Conservation (phyloP, 2,797 vertebrate species). For the Fratercula arctica region DNA sequence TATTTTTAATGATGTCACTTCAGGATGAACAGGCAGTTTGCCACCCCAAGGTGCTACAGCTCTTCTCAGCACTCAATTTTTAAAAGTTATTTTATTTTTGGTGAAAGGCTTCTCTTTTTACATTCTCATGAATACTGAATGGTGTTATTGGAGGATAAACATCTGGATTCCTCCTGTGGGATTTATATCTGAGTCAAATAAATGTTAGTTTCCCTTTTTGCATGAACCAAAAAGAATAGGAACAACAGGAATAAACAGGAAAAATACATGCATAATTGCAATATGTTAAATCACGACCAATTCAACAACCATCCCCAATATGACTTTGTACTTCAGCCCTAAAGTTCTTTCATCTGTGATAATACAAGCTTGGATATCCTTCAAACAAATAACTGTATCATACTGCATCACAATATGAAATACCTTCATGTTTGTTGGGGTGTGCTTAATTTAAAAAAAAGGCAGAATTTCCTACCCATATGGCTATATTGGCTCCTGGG, state of each 20-base stretch:
- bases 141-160: not conserved
- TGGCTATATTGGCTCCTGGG: not conserved
- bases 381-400: not conserved
- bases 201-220: not conserved
- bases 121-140: not conserved
- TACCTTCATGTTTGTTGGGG: not conserved
- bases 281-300: fast-evolving
- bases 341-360: not conserved
- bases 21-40: not conserved
- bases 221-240: not conserved
- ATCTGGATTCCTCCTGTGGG: not conserved
- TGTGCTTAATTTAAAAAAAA: not conserved
- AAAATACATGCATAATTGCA: not conserved
- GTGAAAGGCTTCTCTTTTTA: not conserved
- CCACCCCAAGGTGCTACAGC: not conserved
- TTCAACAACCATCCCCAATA: not conserved
- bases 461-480: not conserved
- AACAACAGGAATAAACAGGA: not conserved
- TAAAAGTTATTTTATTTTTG: not conserved
- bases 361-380: not conserved
- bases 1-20: not conserved
- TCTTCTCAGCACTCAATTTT: not conserved
- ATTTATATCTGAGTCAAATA: not conserved
- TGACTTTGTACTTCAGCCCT: not conserved
- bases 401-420: not conserved